These are phyloP conservation scores for Abrostola triplasia DNA, from an alignment of 2,888 invertebrate species.

Conservation along the genomic window DNA sequence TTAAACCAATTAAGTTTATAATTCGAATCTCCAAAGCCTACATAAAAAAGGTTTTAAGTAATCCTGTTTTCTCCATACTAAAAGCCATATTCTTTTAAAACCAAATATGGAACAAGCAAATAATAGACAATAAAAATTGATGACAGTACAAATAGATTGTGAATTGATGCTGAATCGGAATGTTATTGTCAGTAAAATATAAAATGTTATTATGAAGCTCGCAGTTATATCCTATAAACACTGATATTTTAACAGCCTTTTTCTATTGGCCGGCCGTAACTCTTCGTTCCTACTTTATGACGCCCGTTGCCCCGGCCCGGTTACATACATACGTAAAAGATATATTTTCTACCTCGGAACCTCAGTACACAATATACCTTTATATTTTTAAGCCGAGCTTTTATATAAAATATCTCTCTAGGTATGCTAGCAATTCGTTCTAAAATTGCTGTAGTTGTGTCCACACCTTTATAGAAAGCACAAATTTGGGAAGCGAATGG, in stretches of 20 bases:
- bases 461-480: too few relatives aligned
- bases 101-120: not conserved
- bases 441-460: too few relatives aligned
- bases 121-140: not conserved
- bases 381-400: not conserved
- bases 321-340: slow-evolving; percentile 20
- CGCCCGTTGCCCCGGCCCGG: slow-evolving; percentile 13
- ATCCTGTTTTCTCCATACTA: not conserved
- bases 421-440: too few relatives aligned
- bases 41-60: too few relatives aligned
- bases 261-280: slow-evolving; percentile 46
- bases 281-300: slow-evolving; percentile 41
- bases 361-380: not conserved
- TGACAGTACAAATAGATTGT: slow-evolving; percentile 28
- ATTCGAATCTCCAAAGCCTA: too few relatives aligned
- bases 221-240: slow-evolving; percentile 52
- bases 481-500: too few relatives aligned
- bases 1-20: too few relatives aligned
- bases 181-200: slow-evolving; percentile 49
- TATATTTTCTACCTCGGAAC: slow-evolving; percentile 16
- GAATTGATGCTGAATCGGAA: slow-evolving; percentile 32
- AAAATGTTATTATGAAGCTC: slow-evolving; percentile 46
- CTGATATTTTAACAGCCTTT: slow-evolving; percentile 53
- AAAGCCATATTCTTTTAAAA: not conserved
- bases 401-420: not conserved